Base-by-base conservation (phyloP, 2,113 vertebrate species). In the Blennius ocellaris region DNA sequence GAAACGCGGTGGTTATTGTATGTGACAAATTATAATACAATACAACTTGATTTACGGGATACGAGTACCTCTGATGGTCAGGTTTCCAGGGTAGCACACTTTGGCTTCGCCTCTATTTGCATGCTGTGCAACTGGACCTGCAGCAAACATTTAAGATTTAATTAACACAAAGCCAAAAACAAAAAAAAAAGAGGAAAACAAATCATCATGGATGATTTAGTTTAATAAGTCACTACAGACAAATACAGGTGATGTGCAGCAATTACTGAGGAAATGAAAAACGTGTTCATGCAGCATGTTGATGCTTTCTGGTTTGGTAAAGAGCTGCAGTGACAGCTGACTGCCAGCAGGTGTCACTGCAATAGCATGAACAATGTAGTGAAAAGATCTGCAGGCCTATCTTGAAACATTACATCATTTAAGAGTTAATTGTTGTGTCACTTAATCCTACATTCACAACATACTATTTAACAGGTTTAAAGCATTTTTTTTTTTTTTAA, bases 81-180 rank as follows among this genome's bases (percentile, higher is more conserved):
- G 94, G 85, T 98, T 98, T 44, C 95, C 94, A 0, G 96, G 96
- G 52, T 98, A 97, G 72, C 79, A 91, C 55, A 96, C 95, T 0
- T 82, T 53, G 0, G 1, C 14, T 37, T 86, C 75, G 1, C 80
- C 81, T 5, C 83, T 89, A 0, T 75, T 89, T 10, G 83, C 77
- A 16, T 76, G 76, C 40, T 86, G 91, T 6, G 73, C 47, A n/a
- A 84, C 54, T 0, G 94, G 90, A 74, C 90, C 95, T 95, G 81
- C 14, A n/a, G 45, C 45, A 48, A 1, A 48, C 6, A 48, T 51
- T 11, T n/a, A 49, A 0, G 7, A 15, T 49, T 49, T 15, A 49
- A 21, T 8, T 9, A 51, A 48, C 45, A 48, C 45, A 47, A 6
- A 48, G 14, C 12, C 21, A 30, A 30, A 30, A 30, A 30, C n/a